Evolutionary conservation across 2,113 vertebrate genomes (phyloP).

Genomic region (Vicugna pacos): DNA sequence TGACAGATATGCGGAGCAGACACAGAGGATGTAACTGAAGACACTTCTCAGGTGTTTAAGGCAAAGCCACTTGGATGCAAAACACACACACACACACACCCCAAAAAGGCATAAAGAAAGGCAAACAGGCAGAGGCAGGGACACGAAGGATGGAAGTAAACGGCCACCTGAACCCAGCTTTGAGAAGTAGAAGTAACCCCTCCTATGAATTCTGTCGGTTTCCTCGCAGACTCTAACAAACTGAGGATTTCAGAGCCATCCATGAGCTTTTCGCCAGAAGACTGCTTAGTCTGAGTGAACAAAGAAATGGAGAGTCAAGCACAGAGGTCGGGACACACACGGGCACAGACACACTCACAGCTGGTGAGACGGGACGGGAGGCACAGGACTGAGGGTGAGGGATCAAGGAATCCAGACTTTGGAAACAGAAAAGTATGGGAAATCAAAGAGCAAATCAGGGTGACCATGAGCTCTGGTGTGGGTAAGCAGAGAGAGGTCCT

Average conservation of each 20-base stretch:
- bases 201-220: conserved; percentile 94
- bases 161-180: conserved; percentile 93
- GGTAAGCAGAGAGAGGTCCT: conserved; percentile 84
- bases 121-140: conserved; percentile 50
- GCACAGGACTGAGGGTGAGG: background rate
- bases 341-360: conserved; percentile 51
- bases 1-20: background rate
- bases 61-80: background rate
- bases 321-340: conserved; percentile 55
- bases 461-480: conserved; percentile 83
- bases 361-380: conserved; percentile 73
- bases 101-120: conserved; percentile 55
- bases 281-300: conserved; percentile 92
- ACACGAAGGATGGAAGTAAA: conserved; percentile 77
- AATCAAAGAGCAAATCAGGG: conserved; percentile 85
- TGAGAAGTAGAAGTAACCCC: conserved; percentile 90
- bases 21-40: background rate
- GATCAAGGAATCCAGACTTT: conserved; percentile 73
- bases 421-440: conserved; percentile 84
- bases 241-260: conserved; percentile 91
- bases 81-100: background rate
- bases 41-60: background rate
- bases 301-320: conserved; percentile 90
- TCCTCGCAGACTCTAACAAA: conserved; percentile 90
- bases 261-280: conserved; percentile 89